Evolutionary conservation across 2,113 vertebrate species (phyloP).

Genomic region (Hyaena hyaena): DNA sequence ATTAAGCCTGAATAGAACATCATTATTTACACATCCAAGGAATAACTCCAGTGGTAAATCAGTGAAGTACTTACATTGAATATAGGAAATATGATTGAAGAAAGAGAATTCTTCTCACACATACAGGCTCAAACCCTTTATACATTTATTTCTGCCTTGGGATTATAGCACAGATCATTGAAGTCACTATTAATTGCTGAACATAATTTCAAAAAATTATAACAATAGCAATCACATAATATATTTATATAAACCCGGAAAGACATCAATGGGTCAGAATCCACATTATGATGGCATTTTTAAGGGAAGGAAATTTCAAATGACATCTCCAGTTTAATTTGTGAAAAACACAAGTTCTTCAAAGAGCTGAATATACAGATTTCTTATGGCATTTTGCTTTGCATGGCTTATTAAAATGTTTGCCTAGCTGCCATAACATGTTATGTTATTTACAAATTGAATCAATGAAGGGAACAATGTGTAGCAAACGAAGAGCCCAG

Average conservation of each 20-base stretch:
- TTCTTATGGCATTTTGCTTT: constrained; percentile 67
- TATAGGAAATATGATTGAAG: constrained; percentile 75
- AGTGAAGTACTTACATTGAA: constrained; percentile 78
- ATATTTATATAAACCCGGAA: constrained; percentile 72
- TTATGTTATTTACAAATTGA: constrained; percentile 76
- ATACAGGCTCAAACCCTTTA: constrained; percentile 75
- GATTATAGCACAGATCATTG: constrained; percentile 68
- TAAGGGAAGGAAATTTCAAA: constrained; percentile 63
- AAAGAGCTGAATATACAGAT: constrained; percentile 57
- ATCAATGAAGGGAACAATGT: constrained; percentile 47
- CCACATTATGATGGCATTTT: constrained; percentile 48
- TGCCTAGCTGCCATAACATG: constrained; percentile 70
- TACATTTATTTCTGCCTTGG: constrained; percentile 74
- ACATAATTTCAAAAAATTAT: constrained; percentile 75
- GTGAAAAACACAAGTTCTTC: constrained; percentile 44
- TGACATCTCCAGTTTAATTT: constrained; percentile 51
- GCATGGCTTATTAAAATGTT: constrained; percentile 81
- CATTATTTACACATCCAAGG: constrained; percentile 86
- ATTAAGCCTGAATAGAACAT: constrained; percentile 84
- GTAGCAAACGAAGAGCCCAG: constrained; percentile 51
- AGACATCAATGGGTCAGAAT: constrained; percentile 66
- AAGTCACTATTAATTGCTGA: constrained; percentile 75
- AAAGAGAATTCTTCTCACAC: constrained; percentile 73
- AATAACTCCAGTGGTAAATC: constrained; percentile 83
- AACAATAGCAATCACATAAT: constrained; percentile 69